phyloP scores from a whole-genome alignment of 2,113 vertebrate species.

The Antennarius striatus region DNA sequence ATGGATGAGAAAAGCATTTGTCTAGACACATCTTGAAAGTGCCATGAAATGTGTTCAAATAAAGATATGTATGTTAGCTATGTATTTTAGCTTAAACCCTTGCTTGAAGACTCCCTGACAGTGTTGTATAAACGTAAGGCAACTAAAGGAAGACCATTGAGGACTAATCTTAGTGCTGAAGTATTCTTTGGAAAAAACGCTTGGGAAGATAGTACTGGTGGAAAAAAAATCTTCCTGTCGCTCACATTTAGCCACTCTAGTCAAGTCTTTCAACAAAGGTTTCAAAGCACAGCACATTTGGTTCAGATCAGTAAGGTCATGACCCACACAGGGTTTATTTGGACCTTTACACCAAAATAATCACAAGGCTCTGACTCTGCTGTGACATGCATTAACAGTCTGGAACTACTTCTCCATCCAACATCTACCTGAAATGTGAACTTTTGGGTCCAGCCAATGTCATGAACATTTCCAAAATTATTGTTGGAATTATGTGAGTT shows the following conservation, averaged over 20 bases:
- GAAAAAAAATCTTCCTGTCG: constrained; percentile 13
- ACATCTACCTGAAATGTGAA: constrained; percentile 47
- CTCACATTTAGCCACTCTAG: constrained; percentile 19
- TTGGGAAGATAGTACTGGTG: constrained; percentile 19
- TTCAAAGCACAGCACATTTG: constrained; percentile 67
- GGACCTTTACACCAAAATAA: constrained; percentile 73
- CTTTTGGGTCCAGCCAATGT: not conserved
- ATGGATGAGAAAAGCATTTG: constrained; percentile 47
- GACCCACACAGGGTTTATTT: constrained; percentile 71
- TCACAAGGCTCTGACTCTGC: constrained; percentile 56
- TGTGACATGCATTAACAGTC: constrained; percentile 65
- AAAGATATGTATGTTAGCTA: constrained; percentile 59
- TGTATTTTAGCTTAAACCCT: constrained; percentile 50
- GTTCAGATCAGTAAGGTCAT: constrained; percentile 73
- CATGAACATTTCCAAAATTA: constrained; percentile 58
- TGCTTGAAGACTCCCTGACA: constrained; percentile 50
- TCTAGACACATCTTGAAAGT: constrained; percentile 52
- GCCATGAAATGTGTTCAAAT: constrained; percentile 36
- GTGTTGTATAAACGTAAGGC: constrained; percentile 48
- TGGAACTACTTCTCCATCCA: constrained; percentile 65
- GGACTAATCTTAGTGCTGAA: constrained; percentile 7
- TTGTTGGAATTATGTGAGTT: constrained; percentile 48
- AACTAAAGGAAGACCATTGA: constrained; percentile 19
- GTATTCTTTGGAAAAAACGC: constrained; percentile 20
- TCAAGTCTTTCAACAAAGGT: constrained; percentile 54